These are phyloP conservation scores for Pipa parva DNA, from an alignment of 2,113 vertebrate species.

Conservation along the genomic window DNA sequence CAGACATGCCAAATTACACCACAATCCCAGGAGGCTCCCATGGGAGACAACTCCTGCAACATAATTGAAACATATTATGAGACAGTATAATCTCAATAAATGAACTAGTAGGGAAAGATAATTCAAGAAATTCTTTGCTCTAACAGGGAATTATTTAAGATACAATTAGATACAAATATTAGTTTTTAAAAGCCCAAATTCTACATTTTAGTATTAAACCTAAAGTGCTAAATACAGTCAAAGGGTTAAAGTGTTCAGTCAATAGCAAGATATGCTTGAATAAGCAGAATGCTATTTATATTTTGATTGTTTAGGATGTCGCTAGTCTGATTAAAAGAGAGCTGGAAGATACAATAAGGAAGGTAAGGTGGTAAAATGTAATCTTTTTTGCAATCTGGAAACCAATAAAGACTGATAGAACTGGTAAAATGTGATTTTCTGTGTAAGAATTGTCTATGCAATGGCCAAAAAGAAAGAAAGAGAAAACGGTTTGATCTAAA, in stretches of 20 bases:
- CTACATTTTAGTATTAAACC: not conserved
- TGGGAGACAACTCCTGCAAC: too few relatives aligned
- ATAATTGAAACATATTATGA: too few relatives aligned
- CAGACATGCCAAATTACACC: too few relatives aligned
- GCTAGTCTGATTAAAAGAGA: slow-evolving; percentile 37
- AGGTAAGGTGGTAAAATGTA: slow-evolving; percentile 39
- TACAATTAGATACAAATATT: too few relatives aligned
- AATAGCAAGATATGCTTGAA: slow-evolving; percentile 30
- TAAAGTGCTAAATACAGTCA: not conserved
- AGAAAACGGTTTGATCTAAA: slow-evolving; percentile 13
- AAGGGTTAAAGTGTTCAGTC: slow-evolving; percentile 33
- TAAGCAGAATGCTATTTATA: slow-evolving; percentile 38
- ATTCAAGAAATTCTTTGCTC: too few relatives aligned
- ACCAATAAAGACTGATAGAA: slow-evolving; percentile 39
- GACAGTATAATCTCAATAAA: too few relatives aligned
- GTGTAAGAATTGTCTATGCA: slow-evolving; percentile 13
- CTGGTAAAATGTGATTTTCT: slow-evolving; percentile 36
- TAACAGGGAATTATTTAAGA: too few relatives aligned
- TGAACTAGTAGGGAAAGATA: too few relatives aligned
- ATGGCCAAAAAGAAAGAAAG: slow-evolving; percentile 15
- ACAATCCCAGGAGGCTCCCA: too few relatives aligned
- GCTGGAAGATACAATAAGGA: slow-evolving; percentile 29
- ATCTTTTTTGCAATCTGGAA: slow-evolving; percentile 42
- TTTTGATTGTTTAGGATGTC: slow-evolving; percentile 34
- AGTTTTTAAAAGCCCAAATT: too few relatives aligned